Percentiles rank a stretch among this genome's conserved stretches.
phyloP scores from a whole-genome alignment of 1,140 invertebrate genomes.

The Cotesia chilonis region DNA sequence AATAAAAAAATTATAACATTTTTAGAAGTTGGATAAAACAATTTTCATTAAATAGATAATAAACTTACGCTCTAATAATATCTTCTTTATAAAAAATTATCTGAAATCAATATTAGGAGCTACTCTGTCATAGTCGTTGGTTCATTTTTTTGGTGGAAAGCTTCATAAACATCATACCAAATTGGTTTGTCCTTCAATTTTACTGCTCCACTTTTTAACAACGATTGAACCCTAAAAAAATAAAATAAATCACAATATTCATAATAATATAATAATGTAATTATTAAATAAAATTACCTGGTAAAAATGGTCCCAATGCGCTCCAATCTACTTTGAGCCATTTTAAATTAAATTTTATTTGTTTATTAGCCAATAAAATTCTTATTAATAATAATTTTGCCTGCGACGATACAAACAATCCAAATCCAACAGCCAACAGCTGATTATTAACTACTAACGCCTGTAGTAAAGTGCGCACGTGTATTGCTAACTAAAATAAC shows the following conservation, averaged over 20 bases:
- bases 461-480: no score
- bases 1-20: no score
- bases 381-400: background rate
- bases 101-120: slow-evolving; percentile 69
- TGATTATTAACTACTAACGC: no score
- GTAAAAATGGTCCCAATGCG: slow-evolving; percentile 35
- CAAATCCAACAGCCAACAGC: background rate
- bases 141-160: slow-evolving; percentile 83
- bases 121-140: slow-evolving; percentile 76
- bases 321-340: slow-evolving; percentile 36
- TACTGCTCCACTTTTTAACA: slow-evolving; percentile 79
- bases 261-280: background rate
- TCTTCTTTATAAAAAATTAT: slow-evolving; percentile 91
- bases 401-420: slow-evolving; percentile 5
- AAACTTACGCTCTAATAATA: slow-evolving; percentile 79
- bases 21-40: no score
- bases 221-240: slow-evolving; percentile 59
- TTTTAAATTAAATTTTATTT: background rate
- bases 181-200: slow-evolving; percentile 80
- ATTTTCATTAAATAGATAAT: no score
- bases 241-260: background rate
- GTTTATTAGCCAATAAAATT: background rate
- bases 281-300: slow-evolving; percentile 22
- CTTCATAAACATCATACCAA: slow-evolving; percentile 90
- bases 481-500: no score